These are phyloP conservation scores for Panthera uncia DNA, from an alignment of 2,113 vertebrate species.

Conservation along the genomic window DNA sequence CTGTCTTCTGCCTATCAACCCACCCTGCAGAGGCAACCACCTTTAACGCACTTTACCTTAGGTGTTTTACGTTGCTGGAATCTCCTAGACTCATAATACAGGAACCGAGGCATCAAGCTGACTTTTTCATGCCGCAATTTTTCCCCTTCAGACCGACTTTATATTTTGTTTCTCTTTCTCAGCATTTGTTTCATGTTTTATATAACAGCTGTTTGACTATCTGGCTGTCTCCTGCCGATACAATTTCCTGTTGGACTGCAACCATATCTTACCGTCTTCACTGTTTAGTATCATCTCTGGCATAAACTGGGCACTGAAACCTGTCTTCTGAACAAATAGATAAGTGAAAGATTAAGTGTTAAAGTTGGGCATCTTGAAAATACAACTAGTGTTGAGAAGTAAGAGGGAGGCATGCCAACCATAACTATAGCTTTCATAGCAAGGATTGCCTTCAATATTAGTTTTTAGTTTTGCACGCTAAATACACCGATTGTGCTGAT, in stretches of 20 bases:
- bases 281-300: not conserved
- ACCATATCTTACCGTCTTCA: not conserved
- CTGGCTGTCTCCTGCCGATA: not conserved
- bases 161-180: not conserved
- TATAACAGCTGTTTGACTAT: not conserved
- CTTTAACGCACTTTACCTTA: not conserved
- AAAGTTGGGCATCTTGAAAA: not conserved
- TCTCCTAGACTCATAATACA: not conserved
- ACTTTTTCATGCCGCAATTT: not conserved
- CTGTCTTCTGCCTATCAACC: not conserved
- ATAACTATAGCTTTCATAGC: not conserved
- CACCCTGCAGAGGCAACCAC: not conserved
- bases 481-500: not conserved
- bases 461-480: not conserved
- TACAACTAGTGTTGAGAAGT: not conserved
- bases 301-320: not conserved
- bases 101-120: not conserved
- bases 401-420: not conserved
- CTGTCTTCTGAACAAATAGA: not conserved
- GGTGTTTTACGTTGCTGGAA: not conserved
- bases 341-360: not conserved
- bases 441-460: not conserved
- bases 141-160: not conserved
- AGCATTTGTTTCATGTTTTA: not conserved
- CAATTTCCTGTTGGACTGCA: conserved; percentile 12